These are phyloP conservation scores for Gastrophryne carolinensis DNA, from an alignment of 2,797 vertebrate species.

Conservation along the genomic window DNA sequence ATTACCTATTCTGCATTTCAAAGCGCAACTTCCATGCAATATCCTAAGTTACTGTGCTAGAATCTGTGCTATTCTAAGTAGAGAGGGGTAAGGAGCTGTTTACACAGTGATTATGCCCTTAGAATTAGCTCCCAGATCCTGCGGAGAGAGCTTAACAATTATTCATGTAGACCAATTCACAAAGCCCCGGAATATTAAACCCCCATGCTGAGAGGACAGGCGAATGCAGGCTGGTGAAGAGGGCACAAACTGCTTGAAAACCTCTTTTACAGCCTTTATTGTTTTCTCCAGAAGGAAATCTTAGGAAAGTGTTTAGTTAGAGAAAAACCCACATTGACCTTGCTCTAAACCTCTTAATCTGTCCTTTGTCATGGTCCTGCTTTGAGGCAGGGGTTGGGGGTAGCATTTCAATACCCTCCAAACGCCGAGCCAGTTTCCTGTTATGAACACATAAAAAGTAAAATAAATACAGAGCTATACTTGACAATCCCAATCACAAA, in stretches of 20 bases:
- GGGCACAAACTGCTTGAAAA: conserved; percentile 89
- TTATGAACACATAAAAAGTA: conserved; percentile 62
- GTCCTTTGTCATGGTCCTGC: conserved; percentile 78
- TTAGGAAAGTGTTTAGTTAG: conserved; percentile 86
- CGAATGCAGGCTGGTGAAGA: conserved; percentile 92
- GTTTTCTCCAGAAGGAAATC: conserved; percentile 82
- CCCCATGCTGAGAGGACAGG: conserved; percentile 99
- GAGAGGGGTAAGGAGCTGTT: conserved; percentile 98
- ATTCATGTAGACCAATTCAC: conserved; percentile 96
- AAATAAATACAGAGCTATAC: conserved; percentile 21
- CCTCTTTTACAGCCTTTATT: conserved; percentile 82
- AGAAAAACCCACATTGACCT: conserved; percentile 85
- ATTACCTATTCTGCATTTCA: conserved; percentile 82
- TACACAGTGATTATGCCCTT: conserved; percentile 99
- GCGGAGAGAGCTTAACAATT: conserved; percentile 95
- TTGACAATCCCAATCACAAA: too few species aligned
- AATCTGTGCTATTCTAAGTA: conserved; percentile 92
- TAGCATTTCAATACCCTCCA: conserved; percentile 66
- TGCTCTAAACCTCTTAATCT: conserved; percentile 82
- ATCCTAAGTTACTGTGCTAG: conserved; percentile 85
- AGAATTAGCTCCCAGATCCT: conserved; percentile 99
- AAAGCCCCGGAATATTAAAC: conserved; percentile 99
- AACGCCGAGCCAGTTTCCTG: conserved; percentile 66
- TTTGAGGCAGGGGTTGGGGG: conserved; percentile 80
- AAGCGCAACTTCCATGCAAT: conserved; percentile 77